phyloP scores from a whole-genome alignment of 2,888 invertebrate genomes.

The Dolichomitus sp. region DNA sequence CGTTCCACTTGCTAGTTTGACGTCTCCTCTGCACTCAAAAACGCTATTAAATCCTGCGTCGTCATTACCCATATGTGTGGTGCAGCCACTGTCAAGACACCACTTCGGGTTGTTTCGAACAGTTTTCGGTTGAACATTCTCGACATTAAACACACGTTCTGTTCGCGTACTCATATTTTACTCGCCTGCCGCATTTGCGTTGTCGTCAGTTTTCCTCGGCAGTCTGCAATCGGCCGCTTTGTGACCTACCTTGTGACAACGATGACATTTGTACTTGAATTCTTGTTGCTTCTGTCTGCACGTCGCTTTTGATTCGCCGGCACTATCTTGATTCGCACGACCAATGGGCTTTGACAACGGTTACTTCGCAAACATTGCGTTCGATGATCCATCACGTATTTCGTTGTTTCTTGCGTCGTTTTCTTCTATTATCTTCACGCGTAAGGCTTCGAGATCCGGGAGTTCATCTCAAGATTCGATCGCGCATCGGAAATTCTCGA shows the following conservation, averaged over 20 bases:
- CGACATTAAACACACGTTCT: too few relatives aligned
- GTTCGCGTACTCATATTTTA: too few relatives aligned
- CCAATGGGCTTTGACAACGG: neutral
- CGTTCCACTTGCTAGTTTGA: too few relatives aligned
- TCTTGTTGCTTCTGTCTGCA: conserved; percentile 7
- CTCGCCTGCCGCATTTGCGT: neutral
- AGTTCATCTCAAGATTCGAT: too few relatives aligned
- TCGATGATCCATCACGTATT: neutral
- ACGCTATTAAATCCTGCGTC: too few relatives aligned
- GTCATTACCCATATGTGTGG: too few relatives aligned
- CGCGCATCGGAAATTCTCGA: too few relatives aligned
- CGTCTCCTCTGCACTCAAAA: too few relatives aligned
- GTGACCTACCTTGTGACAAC: conserved; percentile 49
- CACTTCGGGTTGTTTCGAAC: too few relatives aligned
- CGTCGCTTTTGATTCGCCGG: neutral
- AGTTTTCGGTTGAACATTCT: too few relatives aligned
- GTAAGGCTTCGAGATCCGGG: too few relatives aligned
- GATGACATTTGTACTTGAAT: conserved; percentile 27
- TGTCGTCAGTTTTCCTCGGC: conserved; percentile 1
- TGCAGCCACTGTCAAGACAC: too few relatives aligned
- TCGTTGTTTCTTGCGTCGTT: conserved; percentile 68
- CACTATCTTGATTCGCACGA: neutral
- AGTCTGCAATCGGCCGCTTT: conserved; percentile 31
- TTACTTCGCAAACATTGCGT: conserved; percentile 38
- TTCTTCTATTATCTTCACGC: conserved; percentile 53